Evolutionary conservation across 2,113 vertebrate species (phyloP).

Genomic region (Cricetomys ansorgei): DNA sequence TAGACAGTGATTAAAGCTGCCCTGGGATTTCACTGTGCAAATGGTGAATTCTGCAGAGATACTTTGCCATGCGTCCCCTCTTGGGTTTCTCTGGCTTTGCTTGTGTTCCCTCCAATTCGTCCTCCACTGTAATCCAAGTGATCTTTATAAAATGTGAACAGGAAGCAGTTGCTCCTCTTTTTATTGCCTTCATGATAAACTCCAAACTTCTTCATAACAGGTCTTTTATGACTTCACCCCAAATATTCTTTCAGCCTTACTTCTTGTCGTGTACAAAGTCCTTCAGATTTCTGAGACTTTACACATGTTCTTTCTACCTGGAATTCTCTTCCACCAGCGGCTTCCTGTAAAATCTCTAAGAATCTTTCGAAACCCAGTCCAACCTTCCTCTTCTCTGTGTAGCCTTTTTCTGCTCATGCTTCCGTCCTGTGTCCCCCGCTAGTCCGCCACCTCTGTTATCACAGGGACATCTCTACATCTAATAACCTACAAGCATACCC

Average conservation of each 20-base stretch:
- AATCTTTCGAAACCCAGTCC: background rate
- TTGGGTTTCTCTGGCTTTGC: constrained; percentile 66
- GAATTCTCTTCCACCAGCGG: background rate
- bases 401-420: background rate
- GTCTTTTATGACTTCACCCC: background rate
- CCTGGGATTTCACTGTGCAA: background rate
- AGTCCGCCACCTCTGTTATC: background rate
- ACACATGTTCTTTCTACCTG: background rate
- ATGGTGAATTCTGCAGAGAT: constrained; percentile 39
- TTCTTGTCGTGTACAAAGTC: background rate
- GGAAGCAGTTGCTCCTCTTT: background rate
- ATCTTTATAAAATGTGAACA: constrained; percentile 56
- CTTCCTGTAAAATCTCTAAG: background rate
- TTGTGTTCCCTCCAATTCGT: constrained; percentile 55
- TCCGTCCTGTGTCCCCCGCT: background rate
- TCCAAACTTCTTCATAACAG: background rate
- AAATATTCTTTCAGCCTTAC: background rate
- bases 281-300: background rate
- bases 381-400: background rate
- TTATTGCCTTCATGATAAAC: background rate
- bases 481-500: background rate
- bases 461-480: background rate
- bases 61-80: constrained; percentile 56
- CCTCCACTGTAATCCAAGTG: constrained; percentile 55
- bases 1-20: background rate